These are phyloP conservation scores for Hemistola chrysoprasaria DNA, from an alignment of 2,888 invertebrate genomes.

Conservation along the genomic window DNA sequence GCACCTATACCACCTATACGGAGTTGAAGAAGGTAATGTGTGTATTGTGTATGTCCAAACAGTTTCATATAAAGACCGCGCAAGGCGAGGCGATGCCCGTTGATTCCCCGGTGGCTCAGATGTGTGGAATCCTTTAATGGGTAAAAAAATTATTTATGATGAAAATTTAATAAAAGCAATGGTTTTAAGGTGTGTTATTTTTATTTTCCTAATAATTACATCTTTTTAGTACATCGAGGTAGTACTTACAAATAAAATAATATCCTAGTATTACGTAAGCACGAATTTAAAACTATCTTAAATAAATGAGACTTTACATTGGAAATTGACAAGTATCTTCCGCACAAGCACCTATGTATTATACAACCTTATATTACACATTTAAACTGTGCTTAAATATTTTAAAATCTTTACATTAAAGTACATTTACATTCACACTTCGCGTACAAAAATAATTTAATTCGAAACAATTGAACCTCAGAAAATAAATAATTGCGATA, in stretches of 20 bases:
- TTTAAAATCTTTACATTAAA: slow-evolving; percentile 31
- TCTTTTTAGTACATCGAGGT: slow-evolving; percentile 76
- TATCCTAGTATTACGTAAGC: slow-evolving; percentile 70
- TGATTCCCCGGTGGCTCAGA: no score
- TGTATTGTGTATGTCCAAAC: no score
- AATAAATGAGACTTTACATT: slow-evolving; percentile 61
- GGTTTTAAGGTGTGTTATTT: slow-evolving; percentile 49
- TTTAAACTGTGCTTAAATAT: slow-evolving; percentile 41
- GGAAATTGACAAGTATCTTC: slow-evolving; percentile 73
- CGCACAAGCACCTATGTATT: slow-evolving; percentile 77
- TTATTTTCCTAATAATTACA: slow-evolving; percentile 63
- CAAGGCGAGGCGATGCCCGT: no score
- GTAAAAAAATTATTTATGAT: no score
- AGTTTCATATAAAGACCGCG: no score
- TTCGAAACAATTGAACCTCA: not conserved
- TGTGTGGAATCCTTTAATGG: no score
- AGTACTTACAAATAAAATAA: slow-evolving; percentile 55
- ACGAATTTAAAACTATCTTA: slow-evolving; percentile 51
- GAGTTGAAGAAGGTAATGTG: no score
- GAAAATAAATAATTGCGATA: no score
- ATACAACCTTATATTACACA: slow-evolving; percentile 71
- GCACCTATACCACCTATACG: no score
- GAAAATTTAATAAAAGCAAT: no score
- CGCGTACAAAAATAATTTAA: not conserved
- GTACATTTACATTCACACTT: slow-evolving; percentile 15